Percentiles rank a stretch among this genome's conserved stretches.
These are phyloP conservation scores for Synanthedon vespiformis DNA, from an alignment of 2,888 invertebrate genomes.

Conservation along the genomic window DNA sequence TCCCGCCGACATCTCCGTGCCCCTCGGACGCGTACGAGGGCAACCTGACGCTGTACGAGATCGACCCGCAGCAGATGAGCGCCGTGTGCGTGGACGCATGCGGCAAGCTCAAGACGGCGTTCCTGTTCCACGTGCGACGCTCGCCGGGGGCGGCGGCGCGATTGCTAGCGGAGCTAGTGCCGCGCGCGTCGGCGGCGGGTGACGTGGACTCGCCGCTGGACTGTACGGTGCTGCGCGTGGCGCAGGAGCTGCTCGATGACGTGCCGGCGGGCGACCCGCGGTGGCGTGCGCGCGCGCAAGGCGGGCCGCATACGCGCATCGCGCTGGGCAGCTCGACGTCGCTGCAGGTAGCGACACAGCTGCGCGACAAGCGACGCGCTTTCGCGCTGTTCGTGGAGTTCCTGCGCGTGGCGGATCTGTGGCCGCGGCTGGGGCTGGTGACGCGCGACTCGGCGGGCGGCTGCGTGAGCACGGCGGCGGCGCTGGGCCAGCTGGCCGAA, in stretches of 20 bases:
- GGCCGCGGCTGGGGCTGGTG: slow-evolving; percentile 68
- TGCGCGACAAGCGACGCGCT: slow-evolving; percentile 89
- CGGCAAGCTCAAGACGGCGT: slow-evolving; percentile 78
- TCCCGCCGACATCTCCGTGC: slow-evolving; percentile 53
- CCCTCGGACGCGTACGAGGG: slow-evolving; percentile 61
- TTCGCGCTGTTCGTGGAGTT: slow-evolving; percentile 82
- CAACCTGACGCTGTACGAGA: slow-evolving; percentile 74
- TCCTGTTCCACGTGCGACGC: slow-evolving; percentile 79
- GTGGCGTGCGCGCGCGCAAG: slow-evolving; percentile 47
- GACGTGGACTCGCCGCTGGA: slow-evolving; percentile 47
- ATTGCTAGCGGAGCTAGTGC: slow-evolving; percentile 25
- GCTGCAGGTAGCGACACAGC: slow-evolving; percentile 85
- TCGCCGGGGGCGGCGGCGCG: slow-evolving; percentile 31
- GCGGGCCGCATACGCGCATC: slow-evolving; percentile 39
- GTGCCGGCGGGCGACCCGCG: slow-evolving; percentile 88
- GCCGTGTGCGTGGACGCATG: slow-evolving; percentile 40
- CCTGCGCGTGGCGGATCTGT: slow-evolving; percentile 75
- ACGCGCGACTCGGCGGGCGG: slow-evolving; percentile 29
- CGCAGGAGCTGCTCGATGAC: slow-evolving; percentile 86
- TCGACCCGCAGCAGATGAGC: slow-evolving; percentile 72
- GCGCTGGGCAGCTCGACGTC: slow-evolving; percentile 80
- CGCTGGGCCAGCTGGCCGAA: slow-evolving; percentile 82
- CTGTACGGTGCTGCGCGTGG: slow-evolving; percentile 62
- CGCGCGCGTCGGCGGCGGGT: slow-evolving; percentile 9
- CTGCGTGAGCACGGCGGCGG: slow-evolving; percentile 44